A percentile compares a stretch with the other conserved stretches of the same genome.
Evolutionary conservation across 2,797 vertebrate genomes (phyloP).

Genomic region (Saxicola maurus): DNA sequence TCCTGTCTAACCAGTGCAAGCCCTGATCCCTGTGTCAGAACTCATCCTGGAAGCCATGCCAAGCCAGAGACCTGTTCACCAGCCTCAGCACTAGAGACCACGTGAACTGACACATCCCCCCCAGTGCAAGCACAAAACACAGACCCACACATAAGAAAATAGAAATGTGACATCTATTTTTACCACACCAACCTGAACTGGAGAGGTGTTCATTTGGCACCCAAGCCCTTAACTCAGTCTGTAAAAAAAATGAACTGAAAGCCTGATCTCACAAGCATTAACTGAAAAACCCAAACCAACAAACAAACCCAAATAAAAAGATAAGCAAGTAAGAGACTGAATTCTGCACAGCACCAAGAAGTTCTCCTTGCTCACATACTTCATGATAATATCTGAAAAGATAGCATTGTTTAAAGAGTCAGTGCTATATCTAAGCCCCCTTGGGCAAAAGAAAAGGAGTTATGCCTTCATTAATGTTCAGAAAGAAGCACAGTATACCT

Average conservation of each 20-base stretch:
- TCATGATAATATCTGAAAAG: not conserved
- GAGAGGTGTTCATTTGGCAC: not conserved
- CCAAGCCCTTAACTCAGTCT: not conserved
- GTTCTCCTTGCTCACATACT: not conserved
- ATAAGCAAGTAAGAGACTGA: not conserved
- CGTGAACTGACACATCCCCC: not conserved
- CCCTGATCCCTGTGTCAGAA: not conserved
- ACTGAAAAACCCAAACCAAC: not conserved
- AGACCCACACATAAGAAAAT: rapidly evolving
- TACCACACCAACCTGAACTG: not conserved
- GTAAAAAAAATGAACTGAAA: not conserved
- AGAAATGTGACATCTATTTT: not conserved
- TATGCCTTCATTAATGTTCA: not conserved
- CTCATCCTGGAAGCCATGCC: not conserved
- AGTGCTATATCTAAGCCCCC: not conserved
- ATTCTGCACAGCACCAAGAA: not conserved
- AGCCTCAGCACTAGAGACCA: not conserved
- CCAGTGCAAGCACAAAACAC: not conserved
- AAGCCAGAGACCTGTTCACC: not conserved
- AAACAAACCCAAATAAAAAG: not conserved
- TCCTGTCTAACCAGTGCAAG: not conserved
- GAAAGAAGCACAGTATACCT: not conserved
- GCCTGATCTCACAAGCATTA: not conserved
- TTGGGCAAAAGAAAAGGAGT: not conserved
- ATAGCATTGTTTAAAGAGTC: not conserved